Evolutionary conservation across 2,113 vertebrate genomes (phyloP), one percentile per base, ranked within the genome.

Genomic region (Micromys minutus): DNA sequence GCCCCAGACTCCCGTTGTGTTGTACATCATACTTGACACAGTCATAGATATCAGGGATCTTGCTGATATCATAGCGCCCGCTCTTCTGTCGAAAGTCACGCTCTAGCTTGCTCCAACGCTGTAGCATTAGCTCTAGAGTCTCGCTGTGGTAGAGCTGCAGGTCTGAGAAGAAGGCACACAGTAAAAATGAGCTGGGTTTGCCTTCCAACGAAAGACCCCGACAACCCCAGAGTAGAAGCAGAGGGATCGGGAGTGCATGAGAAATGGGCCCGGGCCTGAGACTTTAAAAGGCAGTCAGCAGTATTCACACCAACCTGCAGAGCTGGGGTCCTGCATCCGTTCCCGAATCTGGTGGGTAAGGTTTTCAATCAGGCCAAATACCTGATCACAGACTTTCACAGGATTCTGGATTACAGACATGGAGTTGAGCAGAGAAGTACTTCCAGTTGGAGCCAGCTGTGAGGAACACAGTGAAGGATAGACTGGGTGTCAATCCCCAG

Each of bases 11-110:
- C 9, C 98, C 97, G 93, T 99, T 99, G 98, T 99, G 99, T 96
- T 99, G 99, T 1, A 99, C 99, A 7, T 99, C 99, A 4, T 99
- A 99, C 95, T 99, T 99, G 97, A 99, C 99, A 72, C 99, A 99
- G 98, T 99, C 99, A 0, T 99, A 99, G 95, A 99, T 99, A 92
- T 99, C 99, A 0, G 99, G 99, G 93, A 99, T 99, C 97, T 99
- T 99, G 97, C 99, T 99, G 98, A 99, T 99, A 97, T 99, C 99
- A 0, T 99, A 99, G 57, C 99, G 99, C 19, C 99, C 99, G 0
- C 98, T 99, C 98, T 99, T 99, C 99, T 99, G 99, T 95, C 99
- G 98, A 96, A 99, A 99, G 97, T 99, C 99, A 80, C 98, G 98
- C 98, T 99, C 99, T 65, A 99, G 98, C 97, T 99, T 99, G 94